These are phyloP conservation scores for Phaenicophaeus curvirostris DNA, from an alignment of 2,797 vertebrate species.

Conservation along the genomic window DNA sequence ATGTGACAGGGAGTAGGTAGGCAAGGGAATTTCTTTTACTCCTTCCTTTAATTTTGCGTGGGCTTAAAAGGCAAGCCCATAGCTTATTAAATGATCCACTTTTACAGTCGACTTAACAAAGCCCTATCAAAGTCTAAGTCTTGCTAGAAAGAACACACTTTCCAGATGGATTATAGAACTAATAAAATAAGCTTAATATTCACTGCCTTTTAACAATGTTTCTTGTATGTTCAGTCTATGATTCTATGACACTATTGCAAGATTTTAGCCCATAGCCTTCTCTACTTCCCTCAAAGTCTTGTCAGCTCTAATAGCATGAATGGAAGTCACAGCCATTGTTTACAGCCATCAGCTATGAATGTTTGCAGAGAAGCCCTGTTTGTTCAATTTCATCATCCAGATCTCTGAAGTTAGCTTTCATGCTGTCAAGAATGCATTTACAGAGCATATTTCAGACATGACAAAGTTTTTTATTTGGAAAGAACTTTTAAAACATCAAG, in stretches of 20 bases:
- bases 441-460: neutral
- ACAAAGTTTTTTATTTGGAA: neutral
- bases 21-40: neutral
- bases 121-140: neutral
- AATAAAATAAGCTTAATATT: neutral
- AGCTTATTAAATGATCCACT: neutral
- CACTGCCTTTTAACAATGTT: neutral
- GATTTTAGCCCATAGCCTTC: neutral
- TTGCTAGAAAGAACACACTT: neutral
- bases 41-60: neutral
- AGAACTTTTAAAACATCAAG: neutral
- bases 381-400: neutral
- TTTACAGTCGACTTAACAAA: neutral
- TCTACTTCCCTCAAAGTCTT: neutral
- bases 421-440: neutral
- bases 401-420: neutral
- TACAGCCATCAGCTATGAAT: neutral
- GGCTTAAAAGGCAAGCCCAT: neutral
- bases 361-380: neutral
- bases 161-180: neutral
- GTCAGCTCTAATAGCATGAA: neutral
- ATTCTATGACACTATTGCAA: neutral
- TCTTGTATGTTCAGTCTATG: neutral
- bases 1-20: neutral
- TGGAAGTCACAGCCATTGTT: neutral